Evolutionary conservation across 1,140 invertebrate genomes (phyloP), one percentile per base, ranked within the genome.

Genomic region (Sarcophaga peregrina): DNA sequence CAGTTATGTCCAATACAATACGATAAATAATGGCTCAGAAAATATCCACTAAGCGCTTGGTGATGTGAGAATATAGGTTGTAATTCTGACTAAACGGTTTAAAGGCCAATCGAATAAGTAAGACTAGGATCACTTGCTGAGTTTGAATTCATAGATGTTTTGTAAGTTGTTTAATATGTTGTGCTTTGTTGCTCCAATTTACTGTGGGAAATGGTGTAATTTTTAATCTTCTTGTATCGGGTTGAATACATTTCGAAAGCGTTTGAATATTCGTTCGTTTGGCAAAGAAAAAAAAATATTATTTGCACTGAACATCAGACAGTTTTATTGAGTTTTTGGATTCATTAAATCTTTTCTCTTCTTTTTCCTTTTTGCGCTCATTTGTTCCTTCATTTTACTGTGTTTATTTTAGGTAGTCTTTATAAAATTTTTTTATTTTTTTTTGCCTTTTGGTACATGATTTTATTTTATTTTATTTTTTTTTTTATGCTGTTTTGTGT

Each of bases 241-340:
- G 13, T 58, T 58, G 54, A n/a, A 37, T 37, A 4, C 4, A n/a
- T 58, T 58, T 58, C 54, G 15, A n/a, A n/a, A n/a, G 54, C 54
- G 54, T 58, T 13, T 37, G 25, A 37, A 37, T 37, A 37, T 37
- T 58, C n/a, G 54, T 58, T 58, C 54, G 54, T 58, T 58, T 58
- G 54, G 54, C 54, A 58, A 15, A 68, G 58, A 15, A 68, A 68
- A 68, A 68, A 17, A 68, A 68, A 17, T 17, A 9, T 20, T 68
- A 20, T 68, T 68, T 68, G 62, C 62, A 68, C 62, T 68, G 20
- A 68, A 68, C 62, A 68, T 68, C 62, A 68, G 62, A 68, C 62
- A 68, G 62, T 68, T 68, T 68, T 68, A 68, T 68, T 68, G 62
- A 20, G 62, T 68, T 10, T 68, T 68, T 68, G 62, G 17, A 68